These are phyloP conservation scores for Poeciliopsis retropinna DNA, from an alignment of 2,113 vertebrate species.

Conservation along the genomic window DNA sequence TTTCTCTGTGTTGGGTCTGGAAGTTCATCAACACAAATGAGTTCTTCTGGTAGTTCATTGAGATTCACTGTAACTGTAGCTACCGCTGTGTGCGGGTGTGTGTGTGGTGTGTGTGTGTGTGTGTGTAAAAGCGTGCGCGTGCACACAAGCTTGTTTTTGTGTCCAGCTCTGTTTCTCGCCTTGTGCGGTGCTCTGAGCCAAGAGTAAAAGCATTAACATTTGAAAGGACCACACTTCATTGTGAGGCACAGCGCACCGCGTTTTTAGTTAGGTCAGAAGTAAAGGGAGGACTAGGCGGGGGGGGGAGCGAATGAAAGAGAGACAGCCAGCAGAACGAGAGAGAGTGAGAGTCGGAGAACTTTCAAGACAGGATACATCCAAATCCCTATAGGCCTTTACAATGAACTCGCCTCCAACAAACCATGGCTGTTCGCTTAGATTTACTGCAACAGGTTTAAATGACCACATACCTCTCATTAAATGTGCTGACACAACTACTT, in stretches of 20 bases:
- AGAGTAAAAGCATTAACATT: slow-evolving; percentile 81
- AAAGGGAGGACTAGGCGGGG: slow-evolving; percentile 9
- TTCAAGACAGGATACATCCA: slow-evolving; percentile 29
- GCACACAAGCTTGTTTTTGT: slow-evolving; percentile 51
- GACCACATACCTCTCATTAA: not conserved
- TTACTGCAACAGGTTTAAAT: slow-evolving; percentile 8
- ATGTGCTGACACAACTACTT: not conserved
- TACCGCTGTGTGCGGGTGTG: slow-evolving; percentile 1
- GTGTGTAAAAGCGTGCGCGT: slow-evolving; percentile 6
- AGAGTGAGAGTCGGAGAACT: slow-evolving; percentile 22
- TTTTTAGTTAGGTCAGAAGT: slow-evolving; percentile 59
- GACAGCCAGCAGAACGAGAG: slow-evolving; percentile 1
- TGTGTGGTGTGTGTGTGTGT: not conserved
- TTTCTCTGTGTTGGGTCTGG: slow-evolving; percentile 17
- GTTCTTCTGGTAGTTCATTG: slow-evolving; percentile 37
- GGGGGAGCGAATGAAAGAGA: slow-evolving; percentile 14
- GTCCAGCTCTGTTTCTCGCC: slow-evolving; percentile 60
- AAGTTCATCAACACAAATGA: slow-evolving; percentile 44
- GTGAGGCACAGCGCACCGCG: slow-evolving; percentile 63
- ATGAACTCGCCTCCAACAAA: not conserved
- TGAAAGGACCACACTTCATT: slow-evolving; percentile 77
- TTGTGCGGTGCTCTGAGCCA: slow-evolving; percentile 63
- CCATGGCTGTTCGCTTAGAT: not conserved
- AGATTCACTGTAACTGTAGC: slow-evolving; percentile 32
- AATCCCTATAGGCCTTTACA: slow-evolving; percentile 26